A percentile compares a stretch with the other conserved stretches of the same genome.
Evolutionary conservation across 1,140 invertebrate genomes (phyloP).

Genomic region (Melanaphis sacchari): DNA sequence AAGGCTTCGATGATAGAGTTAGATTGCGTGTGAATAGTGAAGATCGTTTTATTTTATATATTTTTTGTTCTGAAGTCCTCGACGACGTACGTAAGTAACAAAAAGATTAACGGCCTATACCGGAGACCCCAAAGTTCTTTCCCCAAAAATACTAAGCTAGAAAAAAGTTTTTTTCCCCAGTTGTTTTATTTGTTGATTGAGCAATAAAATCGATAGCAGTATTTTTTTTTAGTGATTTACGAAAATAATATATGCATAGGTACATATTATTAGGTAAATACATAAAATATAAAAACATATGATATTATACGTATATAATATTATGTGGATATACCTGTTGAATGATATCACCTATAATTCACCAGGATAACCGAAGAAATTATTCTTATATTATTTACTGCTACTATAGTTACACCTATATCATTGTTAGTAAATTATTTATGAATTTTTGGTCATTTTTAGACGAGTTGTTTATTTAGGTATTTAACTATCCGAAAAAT

Average conservation of each 20-base stretch:
- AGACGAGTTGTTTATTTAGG: slow-evolving; percentile 34
- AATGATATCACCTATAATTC: slow-evolving; percentile 3
- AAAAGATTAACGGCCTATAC: slow-evolving; percentile 47
- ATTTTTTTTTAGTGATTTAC: background rate
- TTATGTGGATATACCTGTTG: background rate
- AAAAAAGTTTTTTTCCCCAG: slow-evolving; percentile 20
- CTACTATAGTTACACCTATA: background rate
- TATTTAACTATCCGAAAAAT: slow-evolving; percentile 39
- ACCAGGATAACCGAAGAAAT: background rate
- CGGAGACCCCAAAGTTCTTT: slow-evolving; percentile 18
- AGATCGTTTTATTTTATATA: slow-evolving; percentile 24
- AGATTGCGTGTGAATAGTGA: slow-evolving; percentile 52
- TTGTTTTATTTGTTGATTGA: background rate
- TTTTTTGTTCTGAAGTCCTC: slow-evolving; percentile 1
- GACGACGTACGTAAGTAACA: background rate
- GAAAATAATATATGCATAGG: background rate
- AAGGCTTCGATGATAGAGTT: slow-evolving; percentile 55
- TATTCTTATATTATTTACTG: background rate
- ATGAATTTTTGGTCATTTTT: slow-evolving; percentile 34
- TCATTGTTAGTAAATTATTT: background rate
- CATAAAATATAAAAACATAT: background rate
- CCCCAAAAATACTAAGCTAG: background rate
- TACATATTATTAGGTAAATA: background rate
- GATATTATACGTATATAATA: background rate
- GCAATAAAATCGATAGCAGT: background rate